These are phyloP conservation scores for Aythya baeri DNA, from an alignment of 2,113 vertebrate species.

Conservation along the genomic window DNA sequence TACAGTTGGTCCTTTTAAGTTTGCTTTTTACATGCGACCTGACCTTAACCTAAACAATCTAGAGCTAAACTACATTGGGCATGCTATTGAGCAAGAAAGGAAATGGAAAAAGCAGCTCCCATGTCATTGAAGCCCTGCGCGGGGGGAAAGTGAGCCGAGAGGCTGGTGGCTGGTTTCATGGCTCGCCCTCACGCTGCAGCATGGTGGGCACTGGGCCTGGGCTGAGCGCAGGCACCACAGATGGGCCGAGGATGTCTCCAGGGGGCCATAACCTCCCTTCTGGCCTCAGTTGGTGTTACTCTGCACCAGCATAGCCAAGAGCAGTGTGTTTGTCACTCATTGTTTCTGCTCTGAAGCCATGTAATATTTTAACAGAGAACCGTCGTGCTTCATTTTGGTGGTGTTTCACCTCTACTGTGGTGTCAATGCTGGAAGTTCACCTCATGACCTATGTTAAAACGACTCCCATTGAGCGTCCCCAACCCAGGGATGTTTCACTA, in stretches of 20 bases:
- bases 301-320: too few relatives aligned
- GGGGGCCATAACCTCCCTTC: not conserved
- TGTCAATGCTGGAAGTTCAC: not conserved
- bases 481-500: too few relatives aligned
- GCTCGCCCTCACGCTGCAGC: not conserved
- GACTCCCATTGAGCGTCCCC: not conserved
- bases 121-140: not conserved
- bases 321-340: too few relatives aligned
- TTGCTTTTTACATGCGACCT: not conserved
- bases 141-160: fast-evolving
- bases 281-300: too few relatives aligned
- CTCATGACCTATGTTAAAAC: not conserved
- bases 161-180: not conserved
- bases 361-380: not conserved
- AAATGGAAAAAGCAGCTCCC: not conserved
- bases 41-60: not conserved
- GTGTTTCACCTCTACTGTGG: not conserved
- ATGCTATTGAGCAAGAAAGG: not conserved
- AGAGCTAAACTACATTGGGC: not conserved
- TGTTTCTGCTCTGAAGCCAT: not conserved
- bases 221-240: not conserved
- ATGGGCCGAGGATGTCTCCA: fast-evolving
- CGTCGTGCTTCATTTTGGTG: not conserved
- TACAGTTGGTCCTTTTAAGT: not conserved
- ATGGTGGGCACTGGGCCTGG: too few relatives aligned